Conservation (phyloP, 2,113 vertebrate species). For the Leptosomus discolor region DNA sequence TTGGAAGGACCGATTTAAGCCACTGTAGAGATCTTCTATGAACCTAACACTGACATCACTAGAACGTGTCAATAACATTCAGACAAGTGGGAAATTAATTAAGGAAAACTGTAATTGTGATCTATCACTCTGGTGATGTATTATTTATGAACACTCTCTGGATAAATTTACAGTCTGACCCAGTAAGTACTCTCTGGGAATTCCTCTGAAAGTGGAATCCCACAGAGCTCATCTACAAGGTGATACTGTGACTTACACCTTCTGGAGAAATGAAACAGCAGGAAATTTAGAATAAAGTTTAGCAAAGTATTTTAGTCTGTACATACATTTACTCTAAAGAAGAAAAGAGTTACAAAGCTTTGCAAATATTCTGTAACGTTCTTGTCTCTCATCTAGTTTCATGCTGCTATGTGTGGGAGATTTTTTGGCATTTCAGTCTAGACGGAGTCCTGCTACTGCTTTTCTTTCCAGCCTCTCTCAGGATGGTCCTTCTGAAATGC, state of each 20-base stretch:
- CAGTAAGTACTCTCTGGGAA: neutral
- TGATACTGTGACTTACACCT: neutral
- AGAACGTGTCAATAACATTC: neutral
- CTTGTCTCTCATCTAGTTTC: neutral
- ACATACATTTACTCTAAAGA: neutral
- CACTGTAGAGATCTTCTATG: neutral
- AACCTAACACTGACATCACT: neutral
- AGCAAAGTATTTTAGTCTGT: neutral
- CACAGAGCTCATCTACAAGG: neutral
- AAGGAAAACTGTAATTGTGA: neutral
- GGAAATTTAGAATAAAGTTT: neutral
- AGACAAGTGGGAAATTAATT: neutral
- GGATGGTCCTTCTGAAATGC: neutral
- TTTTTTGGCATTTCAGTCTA: neutral
- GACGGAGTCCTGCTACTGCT: rapidly evolving
- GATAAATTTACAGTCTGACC: neutral
- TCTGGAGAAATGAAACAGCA: neutral
- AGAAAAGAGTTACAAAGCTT: neutral
- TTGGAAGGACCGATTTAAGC: neutral
- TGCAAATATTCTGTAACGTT: neutral
- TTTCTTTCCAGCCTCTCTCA: neutral
- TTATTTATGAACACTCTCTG: neutral
- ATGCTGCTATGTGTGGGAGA: neutral
- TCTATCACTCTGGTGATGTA: neutral
- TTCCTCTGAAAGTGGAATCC: neutral